These are phyloP conservation scores for Agonopterix subpropinquella DNA, from an alignment of 2,888 invertebrate genomes.

Conservation along the genomic window DNA sequence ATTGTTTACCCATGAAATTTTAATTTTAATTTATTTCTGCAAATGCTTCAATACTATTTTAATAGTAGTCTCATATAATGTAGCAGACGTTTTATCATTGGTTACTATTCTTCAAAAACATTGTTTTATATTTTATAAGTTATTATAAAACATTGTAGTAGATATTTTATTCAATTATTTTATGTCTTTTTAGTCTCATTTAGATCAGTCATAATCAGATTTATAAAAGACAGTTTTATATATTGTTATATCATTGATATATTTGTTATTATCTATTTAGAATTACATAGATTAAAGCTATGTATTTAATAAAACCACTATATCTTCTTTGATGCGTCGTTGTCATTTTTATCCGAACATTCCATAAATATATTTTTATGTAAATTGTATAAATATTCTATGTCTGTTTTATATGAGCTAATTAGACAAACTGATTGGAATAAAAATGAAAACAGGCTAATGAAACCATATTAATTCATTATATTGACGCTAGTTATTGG, in stretches of 20 bases:
- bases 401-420: background rate
- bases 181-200: slow-evolving; percentile 37
- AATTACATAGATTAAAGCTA: slow-evolving; percentile 32
- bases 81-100: slow-evolving; percentile 5
- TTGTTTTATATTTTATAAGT: background rate
- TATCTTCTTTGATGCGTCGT: slow-evolving; percentile 38
- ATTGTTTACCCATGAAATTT: no score
- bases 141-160: background rate
- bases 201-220: slow-evolving; percentile 37
- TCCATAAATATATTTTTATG: background rate
- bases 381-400: background rate
- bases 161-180: slow-evolving; percentile 21
- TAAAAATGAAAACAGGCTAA: no score
- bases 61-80: no score
- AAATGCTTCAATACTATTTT: no score
- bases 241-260: background rate
- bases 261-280: background rate
- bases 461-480: no score
- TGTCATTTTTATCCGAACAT: slow-evolving; percentile 17
- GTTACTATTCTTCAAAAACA: slow-evolving; percentile 10
- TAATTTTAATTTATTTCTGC: no score
- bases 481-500: no score
- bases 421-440: background rate
- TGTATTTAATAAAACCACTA: slow-evolving; percentile 20
- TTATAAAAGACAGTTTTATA: background rate